These are phyloP conservation scores for Sanderia malayensis DNA, from an alignment of 30 jellyfish, hydroid and myxozoan species.

Conservation along the genomic window DNA sequence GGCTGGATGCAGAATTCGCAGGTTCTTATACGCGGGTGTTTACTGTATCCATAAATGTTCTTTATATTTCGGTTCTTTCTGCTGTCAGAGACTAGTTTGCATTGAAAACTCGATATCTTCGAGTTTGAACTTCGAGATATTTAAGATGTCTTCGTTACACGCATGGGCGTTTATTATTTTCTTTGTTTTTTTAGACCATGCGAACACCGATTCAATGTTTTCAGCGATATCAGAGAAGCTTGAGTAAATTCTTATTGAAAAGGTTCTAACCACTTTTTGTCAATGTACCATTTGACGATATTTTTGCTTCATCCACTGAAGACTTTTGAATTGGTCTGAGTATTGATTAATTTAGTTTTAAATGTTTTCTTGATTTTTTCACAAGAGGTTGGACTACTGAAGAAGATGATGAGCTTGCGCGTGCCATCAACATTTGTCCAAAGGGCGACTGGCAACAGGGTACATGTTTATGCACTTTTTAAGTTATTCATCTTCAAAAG, in stretches of 20 bases:
- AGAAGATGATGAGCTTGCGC: conserved; percentile 56
- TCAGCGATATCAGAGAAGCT: conserved; percentile 82
- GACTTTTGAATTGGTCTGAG: no score
- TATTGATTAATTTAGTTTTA: no score
- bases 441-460: conserved; percentile 72
- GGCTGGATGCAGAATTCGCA: no score
- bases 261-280: no score
- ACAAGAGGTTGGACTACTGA: conserved; percentile 66
- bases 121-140: no score
- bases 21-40: no score
- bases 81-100: no score
- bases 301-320: no score
- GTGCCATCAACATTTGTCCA: conserved; percentile 58
- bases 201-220: conserved; percentile 95
- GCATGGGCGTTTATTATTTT: not conserved
- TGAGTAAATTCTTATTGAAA: conserved; percentile 57
- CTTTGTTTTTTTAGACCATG: conserved; percentile 53
- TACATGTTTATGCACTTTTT: not conserved
- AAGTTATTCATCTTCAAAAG: no score
- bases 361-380: no score
- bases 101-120: no score
- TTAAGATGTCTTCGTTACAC: not conserved
- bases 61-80: not conserved
- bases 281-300: no score
- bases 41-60: not conserved